Base-by-base conservation (phyloP, 2,888 invertebrate genomes). In the Apeira syringaria region DNA sequence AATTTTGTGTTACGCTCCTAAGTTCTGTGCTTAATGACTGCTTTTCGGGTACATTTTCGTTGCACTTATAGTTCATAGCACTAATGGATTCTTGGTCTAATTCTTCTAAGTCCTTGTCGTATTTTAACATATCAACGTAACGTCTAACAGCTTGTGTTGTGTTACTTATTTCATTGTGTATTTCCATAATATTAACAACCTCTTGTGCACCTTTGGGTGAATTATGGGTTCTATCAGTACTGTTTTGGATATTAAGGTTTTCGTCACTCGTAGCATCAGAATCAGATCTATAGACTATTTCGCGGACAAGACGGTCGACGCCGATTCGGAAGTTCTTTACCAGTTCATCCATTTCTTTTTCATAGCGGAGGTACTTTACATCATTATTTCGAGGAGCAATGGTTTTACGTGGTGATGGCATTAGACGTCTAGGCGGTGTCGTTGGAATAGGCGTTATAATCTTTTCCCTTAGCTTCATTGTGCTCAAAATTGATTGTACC, bases 371-470 rank as follows among this genome's bases (percentile, higher is more conserved):
- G 4, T 15, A 15, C 4, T 15, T 15, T 15, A 15, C 4, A 15
- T 15, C 15, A 2, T 15, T 15, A 15, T 15, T 15, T 15, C 15
- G 15, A 15, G 3, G 20, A 7, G 2, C 20, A 5, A 2, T 20
- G 2, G 20, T 7, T 20, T 5, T 5, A 5, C 3, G 1, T 5
- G 37, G 31, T 4, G 35, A 39, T 17, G 5, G 28, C 0, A 6
- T 15, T 22, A 3, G 9, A 6, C 13, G 18, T 35, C 10, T 6
- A 28, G 49, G 52, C 13, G 85, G 83, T 17, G 78, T 72, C 35
- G 46, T 53, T 10, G 86, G 84, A 33, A 85, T 65, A 12, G 86
- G 86, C 5, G 84, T 74, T 42, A 87, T 55, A 18, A 73, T 45
- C 9, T 47, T 50, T 33, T 59, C 56, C 43, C 56, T 53, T 15